phyloP scores from a whole-genome alignment of 2,888 invertebrate genomes.

The Palloptera scutellata region DNA sequence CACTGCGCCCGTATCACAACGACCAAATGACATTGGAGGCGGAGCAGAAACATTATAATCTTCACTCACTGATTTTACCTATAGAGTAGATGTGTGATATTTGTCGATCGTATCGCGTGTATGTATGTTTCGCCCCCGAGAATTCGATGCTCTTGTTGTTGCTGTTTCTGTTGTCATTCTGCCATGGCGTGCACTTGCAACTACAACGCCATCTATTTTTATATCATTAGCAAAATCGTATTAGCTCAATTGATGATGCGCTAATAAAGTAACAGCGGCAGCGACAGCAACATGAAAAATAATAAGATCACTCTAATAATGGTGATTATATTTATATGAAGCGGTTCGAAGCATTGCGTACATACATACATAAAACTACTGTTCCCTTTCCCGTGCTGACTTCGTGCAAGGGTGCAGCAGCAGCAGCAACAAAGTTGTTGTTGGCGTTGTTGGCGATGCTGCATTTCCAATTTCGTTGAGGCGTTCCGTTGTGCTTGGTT shows the following conservation, averaged over 20 bases:
- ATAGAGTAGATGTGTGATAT: background rate
- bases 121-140: constrained; percentile 4
- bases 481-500: constrained; percentile 56
- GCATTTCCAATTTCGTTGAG: constrained; percentile 53
- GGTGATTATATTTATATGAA: constrained; percentile 30
- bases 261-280: constrained; percentile 48
- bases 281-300: background rate
- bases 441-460: constrained; percentile 42
- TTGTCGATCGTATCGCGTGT: background rate
- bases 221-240: constrained; percentile 26
- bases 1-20: constrained; percentile 27
- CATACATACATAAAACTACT: constrained; percentile 20
- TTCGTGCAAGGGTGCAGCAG: background rate
- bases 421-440: background rate
- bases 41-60: constrained; percentile 46
- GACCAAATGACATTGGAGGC: constrained; percentile 48
- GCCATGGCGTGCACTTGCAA: background rate
- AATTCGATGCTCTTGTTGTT: background rate
- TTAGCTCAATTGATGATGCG: constrained; percentile 36
- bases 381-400: constrained; percentile 18
- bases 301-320: constrained; percentile 19
- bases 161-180: background rate
- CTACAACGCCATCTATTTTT: constrained; percentile 47
- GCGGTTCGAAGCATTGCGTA: constrained; percentile 31
- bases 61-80: background rate